phyloP scores from a whole-genome alignment of 2,888 invertebrate genomes.

The Apoda limacodes region DNA sequence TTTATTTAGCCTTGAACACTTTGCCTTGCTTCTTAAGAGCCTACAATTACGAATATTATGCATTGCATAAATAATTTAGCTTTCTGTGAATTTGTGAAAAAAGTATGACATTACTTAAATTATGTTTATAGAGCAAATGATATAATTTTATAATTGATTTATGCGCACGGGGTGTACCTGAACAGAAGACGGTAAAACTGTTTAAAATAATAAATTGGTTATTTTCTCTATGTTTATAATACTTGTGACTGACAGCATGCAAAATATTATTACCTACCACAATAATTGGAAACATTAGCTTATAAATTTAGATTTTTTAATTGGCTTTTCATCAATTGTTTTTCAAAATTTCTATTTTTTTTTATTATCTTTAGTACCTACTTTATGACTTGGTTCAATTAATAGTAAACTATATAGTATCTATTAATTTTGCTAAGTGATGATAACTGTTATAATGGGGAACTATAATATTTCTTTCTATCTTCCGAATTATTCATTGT shows the following conservation, averaged over 20 bases:
- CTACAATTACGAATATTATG: no score
- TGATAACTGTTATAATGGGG: constrained; percentile 18
- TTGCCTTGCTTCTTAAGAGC: no score
- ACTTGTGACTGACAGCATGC: constrained; percentile 67
- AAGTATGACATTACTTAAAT: no score
- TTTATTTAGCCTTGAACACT: no score
- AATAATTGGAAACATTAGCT: constrained; percentile 48
- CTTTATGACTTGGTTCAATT: constrained; percentile 30
- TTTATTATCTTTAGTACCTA: constrained; percentile 17
- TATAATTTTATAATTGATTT: constrained; percentile 37
- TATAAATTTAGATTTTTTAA: constrained; percentile 52
- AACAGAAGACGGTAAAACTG: constrained; percentile 65
- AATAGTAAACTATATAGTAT: constrained; percentile 8
- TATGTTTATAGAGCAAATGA: no score
- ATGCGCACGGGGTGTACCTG: constrained; percentile 59
- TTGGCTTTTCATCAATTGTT: constrained; percentile 48
- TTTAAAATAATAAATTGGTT: constrained; percentile 40
- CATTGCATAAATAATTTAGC: no score
- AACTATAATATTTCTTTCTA: constrained; percentile 23
- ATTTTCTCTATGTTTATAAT: constrained; percentile 43
- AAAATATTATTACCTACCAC: constrained; percentile 29
- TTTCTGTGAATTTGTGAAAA: no score
- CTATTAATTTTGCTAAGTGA: constrained; percentile 29
- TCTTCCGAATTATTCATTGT: constrained; percentile 26
- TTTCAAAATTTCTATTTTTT: constrained; percentile 43